These are phyloP conservation scores for Microtus ochrogaster DNA, from an alignment of 2,113 vertebrate species.

Conservation along the genomic window DNA sequence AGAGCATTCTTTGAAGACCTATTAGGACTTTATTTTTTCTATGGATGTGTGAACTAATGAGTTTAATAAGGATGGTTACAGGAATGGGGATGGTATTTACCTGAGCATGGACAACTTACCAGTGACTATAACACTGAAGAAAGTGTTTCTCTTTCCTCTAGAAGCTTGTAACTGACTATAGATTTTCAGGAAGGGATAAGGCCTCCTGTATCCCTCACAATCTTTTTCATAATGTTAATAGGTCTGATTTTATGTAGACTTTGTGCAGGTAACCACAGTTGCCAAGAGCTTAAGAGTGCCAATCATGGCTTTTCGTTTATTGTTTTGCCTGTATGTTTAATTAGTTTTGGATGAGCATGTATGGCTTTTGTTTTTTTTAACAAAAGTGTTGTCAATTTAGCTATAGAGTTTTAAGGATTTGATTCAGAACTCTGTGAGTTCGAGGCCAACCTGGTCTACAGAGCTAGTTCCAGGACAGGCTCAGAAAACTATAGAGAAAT, in stretches of 20 bases:
- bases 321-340: background rate
- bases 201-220: background rate
- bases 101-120: background rate
- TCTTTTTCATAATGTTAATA: background rate
- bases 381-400: constrained; percentile 19
- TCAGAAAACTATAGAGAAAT: no score
- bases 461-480: no score
- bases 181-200: background rate
- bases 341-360: background rate
- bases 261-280: background rate
- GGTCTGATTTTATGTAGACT: background rate
- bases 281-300: background rate
- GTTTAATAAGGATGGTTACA: background rate
- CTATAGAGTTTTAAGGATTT: constrained; percentile 8
- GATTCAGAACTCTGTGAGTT: background rate
- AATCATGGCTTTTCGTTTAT: background rate
- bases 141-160: background rate
- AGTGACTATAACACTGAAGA: background rate
- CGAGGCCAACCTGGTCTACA: no score
- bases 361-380: constrained; percentile 40
- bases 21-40: background rate
- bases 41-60: background rate
- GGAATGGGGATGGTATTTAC: background rate
- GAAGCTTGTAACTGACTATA: no score
- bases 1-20: background rate